Evolutionary conservation across 1,140 invertebrate genomes (phyloP), one percentile per base, ranked within the genome.

Genomic region (Agrilus planipennis): DNA sequence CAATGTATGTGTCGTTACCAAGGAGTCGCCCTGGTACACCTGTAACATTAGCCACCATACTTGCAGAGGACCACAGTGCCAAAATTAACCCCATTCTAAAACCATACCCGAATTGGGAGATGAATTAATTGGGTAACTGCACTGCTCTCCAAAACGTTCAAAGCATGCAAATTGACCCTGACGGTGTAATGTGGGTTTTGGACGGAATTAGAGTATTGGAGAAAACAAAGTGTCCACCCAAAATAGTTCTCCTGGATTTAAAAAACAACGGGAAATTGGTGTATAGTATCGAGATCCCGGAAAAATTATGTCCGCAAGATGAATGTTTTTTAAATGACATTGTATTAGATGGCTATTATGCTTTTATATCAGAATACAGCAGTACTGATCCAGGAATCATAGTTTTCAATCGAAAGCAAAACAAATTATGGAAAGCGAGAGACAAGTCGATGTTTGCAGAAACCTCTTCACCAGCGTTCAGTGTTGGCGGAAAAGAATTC

Each of bases 101-200:
- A 9, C 72, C 80, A 1, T 84, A 72, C 52, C 80, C 80, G 9
- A 73, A 60, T 41, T 84, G 79, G 79, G 61, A 61, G 0, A 71
- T 72, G 60, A 80, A 84, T 53, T 58, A 62, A 4, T 72, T 69
- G 0, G 73, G 71, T 0, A 58, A 67, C 19, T 84, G 80, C 57
- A 54, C 47, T 1, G 69, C 73, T 2, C 65, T 84, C 16, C 79
- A 82, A 49, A 75, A 74, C 43, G 77, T 81, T 3, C 76, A 80
- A 52, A 75, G 72, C 46, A 67, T 82, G 50, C 78, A 81, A 53
- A 76, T 82, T 14, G 79, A 82, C 49, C 67, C 67, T 0, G 60
- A 67, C 12, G 78, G 76, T 3, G 60, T 76, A 1, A 75, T 84
- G 73, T 83, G 79, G 79, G 69, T 81, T 1, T 50, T 81, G 25